Evolutionary conservation across 1,140 invertebrate genomes (phyloP).

Genomic region (Diabrotica undecimpunctata): DNA sequence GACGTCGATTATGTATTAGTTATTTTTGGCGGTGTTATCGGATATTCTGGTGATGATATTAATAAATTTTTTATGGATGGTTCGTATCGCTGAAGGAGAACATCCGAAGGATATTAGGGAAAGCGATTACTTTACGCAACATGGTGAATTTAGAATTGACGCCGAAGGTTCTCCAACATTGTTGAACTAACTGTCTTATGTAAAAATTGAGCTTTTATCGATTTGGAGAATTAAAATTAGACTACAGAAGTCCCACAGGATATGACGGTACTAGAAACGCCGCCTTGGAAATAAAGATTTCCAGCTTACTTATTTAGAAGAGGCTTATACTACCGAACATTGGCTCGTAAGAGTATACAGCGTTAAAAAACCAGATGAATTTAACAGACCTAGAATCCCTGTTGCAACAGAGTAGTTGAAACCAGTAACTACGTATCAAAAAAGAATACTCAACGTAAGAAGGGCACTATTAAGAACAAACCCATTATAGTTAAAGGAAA

Average conservation of each 20-base stretch:
- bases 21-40: conserved; percentile 98
- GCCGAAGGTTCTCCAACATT: conserved; percentile 89
- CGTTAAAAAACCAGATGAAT: too few species aligned
- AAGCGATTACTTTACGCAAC: conserved; percentile 95
- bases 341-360: conserved; percentile 85
- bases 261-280: conserved; percentile 93
- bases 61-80: conserved; percentile 99
- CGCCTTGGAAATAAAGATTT: conserved; percentile 96
- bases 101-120: conserved; percentile 98
- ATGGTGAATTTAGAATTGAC: conserved; percentile 96
- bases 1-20: conserved; percentile 98
- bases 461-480: conserved; percentile 84
- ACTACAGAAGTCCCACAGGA: conserved; percentile 73
- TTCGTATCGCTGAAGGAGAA: conserved; percentile 97
- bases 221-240: conserved; percentile 86
- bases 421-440: too few species aligned
- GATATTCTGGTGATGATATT: conserved; percentile 98
- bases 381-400: too few species aligned
- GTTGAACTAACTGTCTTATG: conserved; percentile 97
- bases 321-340: conserved; percentile 69
- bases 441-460: conserved; percentile 81
- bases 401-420: too few species aligned
- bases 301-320: conserved; percentile 92
- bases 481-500: conserved; percentile 85
- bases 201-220: conserved; percentile 98